These are phyloP conservation scores for Balanococcus diminutus DNA, from an alignment of 2,888 invertebrate genomes.

Conservation along the genomic window DNA sequence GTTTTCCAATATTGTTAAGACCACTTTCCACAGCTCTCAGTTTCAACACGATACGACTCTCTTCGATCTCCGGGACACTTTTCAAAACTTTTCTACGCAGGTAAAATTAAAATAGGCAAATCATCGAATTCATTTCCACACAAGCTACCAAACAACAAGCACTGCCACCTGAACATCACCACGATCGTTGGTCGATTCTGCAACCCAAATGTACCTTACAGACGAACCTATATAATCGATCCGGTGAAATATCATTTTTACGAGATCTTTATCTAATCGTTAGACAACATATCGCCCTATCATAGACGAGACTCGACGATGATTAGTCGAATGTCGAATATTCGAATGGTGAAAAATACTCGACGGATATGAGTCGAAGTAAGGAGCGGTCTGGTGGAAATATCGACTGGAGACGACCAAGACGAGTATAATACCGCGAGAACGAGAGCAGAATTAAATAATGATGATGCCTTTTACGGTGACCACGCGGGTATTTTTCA, in stretches of 20 bases:
- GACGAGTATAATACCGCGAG: neutral
- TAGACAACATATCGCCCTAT: neutral
- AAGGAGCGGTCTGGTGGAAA: neutral
- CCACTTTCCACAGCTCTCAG: too few species aligned
- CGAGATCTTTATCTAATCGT: neutral
- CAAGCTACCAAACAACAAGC: too few species aligned
- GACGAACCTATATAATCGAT: neutral
- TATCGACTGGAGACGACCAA: neutral
- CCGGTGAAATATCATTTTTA: neutral
- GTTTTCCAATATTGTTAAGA: too few species aligned
- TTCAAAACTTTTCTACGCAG: too few species aligned
- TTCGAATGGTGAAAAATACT: neutral
- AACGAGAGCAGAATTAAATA: slow-evolving; percentile 31
- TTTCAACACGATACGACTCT: too few species aligned
- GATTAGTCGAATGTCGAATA: neutral
- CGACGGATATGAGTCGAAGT: neutral
- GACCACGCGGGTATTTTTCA: neutral
- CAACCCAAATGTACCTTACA: neutral
- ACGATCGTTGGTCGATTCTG: neutral
- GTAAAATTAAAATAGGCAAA: neutral
- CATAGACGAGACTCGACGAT: neutral
- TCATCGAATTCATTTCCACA: neutral
- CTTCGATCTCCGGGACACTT: too few species aligned
- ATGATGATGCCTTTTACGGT: slow-evolving; percentile 2
- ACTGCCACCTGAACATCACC: too few species aligned